phyloP scores from a whole-genome alignment of 2,888 invertebrate genomes.

The Synanthedon andrenaeformis region DNA sequence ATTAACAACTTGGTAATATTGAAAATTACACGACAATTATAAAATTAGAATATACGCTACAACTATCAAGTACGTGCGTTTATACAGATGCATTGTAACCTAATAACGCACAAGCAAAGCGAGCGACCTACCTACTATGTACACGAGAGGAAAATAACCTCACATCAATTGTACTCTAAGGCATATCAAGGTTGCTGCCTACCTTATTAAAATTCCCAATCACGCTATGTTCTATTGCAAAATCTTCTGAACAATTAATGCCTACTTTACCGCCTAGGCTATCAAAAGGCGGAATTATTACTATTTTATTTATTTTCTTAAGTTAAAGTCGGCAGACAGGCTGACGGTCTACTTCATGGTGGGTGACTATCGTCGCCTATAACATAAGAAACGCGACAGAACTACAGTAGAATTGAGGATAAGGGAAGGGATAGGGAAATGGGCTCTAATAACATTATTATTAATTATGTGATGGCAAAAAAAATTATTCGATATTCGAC shows the following conservation, averaged over 20 bases:
- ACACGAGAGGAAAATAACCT: not conserved
- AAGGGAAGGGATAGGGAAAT: too few relatives aligned
- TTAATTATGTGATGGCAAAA: too few relatives aligned
- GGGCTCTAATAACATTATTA: too few relatives aligned
- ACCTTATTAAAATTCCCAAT: not conserved
- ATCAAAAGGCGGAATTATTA: too few relatives aligned
- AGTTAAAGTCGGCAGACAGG: too few relatives aligned
- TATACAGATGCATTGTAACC: not conserved
- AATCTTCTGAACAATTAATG: not conserved
- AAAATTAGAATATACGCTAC: not conserved
- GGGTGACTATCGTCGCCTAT: too few relatives aligned
- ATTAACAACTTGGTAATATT: not conserved
- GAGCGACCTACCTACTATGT: not conserved
- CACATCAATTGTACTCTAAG: not conserved
- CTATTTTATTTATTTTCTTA: too few relatives aligned
- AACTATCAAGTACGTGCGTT: not conserved
- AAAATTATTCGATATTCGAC: too few relatives aligned
- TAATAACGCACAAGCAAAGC: not conserved
- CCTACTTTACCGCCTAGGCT: not conserved
- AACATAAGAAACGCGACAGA: too few relatives aligned
- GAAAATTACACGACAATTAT: not conserved
- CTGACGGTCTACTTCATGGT: too few relatives aligned
- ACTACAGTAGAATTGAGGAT: too few relatives aligned
- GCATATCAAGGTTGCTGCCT: not conserved
- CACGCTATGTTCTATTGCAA: not conserved